Base-by-base conservation (phyloP, 2,797 vertebrate species). In the Rhyacichthys aspro region DNA sequence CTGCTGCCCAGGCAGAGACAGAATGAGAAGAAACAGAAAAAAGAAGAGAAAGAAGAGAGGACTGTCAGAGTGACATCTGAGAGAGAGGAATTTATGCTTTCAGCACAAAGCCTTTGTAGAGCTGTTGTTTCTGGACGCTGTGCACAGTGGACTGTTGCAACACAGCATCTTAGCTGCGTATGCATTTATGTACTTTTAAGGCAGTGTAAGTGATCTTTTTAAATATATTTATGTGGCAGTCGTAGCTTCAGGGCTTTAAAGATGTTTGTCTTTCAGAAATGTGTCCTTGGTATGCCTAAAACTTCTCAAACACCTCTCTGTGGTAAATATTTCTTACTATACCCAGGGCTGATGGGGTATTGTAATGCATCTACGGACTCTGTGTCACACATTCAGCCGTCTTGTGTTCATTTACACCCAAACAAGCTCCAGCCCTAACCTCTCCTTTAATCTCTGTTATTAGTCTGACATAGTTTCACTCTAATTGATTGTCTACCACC, bases 401-500 rank as follows among this genome's bases (percentile, higher is more conserved):
- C 49, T 46, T 67, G 66, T 17, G 18, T 69, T 84, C 47, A 64
- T 80, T 76, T 62, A 64, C 74, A 73, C 60, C 67, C 55, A 59
- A 60, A 76, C 54, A 32, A 48, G 67, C 62, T 70, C 56, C 47
- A 39, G 60, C 60, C 50, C 16, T 57, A 72, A 68, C 76, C 57
- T 83, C 58, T 59, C 62, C 69, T 88, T 82, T 84, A 72, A 84
- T 81, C 81, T 72, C 62, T 34, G 34, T 69, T 70, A 68, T 82
- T 73, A 19, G 73, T 59, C 62, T 11, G 57, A 80, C 70, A 79
- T 81, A 76, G 71, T 77, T 87, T 81, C 61, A 43, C 79, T 74
- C 84, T 86, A 86, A 90, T 90, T 88, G 78, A 88, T 88, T 84
- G 82, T 85, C 81, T 72, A 19, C 77, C 61, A 52, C 71, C 72